Base-by-base conservation (phyloP, 2,797 vertebrate species). In the Platalea minor region DNA sequence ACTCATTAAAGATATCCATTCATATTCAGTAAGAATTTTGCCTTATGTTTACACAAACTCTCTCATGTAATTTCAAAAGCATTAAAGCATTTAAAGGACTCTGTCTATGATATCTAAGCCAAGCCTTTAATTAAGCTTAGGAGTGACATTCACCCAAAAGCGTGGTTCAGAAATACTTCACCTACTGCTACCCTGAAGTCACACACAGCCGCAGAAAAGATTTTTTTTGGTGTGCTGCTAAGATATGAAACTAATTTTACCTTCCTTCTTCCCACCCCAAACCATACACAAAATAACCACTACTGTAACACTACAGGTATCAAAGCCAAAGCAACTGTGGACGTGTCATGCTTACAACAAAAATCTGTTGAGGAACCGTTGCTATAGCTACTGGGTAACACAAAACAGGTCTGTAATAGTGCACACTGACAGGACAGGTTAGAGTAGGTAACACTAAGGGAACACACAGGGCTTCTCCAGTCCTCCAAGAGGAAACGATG, bases 1-100 rank as follows among this genome's bases (percentile, higher is more conserved):
- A 64, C 67, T 94, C 45, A 64, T 50, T 79, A 82, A 94, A 94
- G 69, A 77, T 5, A 94, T 33, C 39, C 41, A 46, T 77, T 89
- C 56, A 70, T 35, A 74, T 74, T 75, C 74, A 88, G 80, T 56
- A 56, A 89, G 60, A 96, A 92, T 80, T 92, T 77, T 82, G 39
- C 37, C 45, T 92, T 80, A 85, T 24, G 33, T 80, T 89, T 94
- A 87, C 48, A 82, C 26, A 95, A 87, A 56, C 15, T 39, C 45
- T 77, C 60, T 88, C n/a, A 82, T 1, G 10, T 64, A 70, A 89
- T 64, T 89, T 82, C 63, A 72, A 85, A 95, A 79, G 24, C 54
- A 82, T 57, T 79, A 75, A 18, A 84, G n/a, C 37, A 82, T 43
- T 89, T 85, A 67, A 89, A 92, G 51, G 23, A 12, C 25, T 84